These are phyloP conservation scores for Rhea pennata DNA, from an alignment of 2,113 vertebrate genomes.

Conservation along the genomic window DNA sequence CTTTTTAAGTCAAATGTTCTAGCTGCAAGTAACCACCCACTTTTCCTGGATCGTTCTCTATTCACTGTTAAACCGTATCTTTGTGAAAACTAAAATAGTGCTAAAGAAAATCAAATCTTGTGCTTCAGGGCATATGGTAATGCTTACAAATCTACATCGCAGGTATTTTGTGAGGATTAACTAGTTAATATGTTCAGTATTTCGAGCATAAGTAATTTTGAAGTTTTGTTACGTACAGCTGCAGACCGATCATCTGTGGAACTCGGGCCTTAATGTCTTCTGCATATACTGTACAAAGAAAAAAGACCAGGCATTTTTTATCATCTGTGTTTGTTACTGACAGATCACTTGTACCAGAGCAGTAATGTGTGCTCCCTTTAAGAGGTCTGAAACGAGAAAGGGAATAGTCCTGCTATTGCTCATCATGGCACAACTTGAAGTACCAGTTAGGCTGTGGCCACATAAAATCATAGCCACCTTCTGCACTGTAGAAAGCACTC, in stretches of 20 bases:
- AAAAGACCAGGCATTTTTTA: not conserved
- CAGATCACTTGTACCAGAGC: not conserved
- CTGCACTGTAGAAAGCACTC: not conserved
- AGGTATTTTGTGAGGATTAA: constrained; percentile 6
- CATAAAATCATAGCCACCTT: not conserved
- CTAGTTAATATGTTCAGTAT: constrained; percentile 7
- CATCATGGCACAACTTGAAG: not conserved
- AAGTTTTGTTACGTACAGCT: not conserved
- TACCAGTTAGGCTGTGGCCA: not conserved
- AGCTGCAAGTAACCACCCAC: not conserved
- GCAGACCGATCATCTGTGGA: not conserved
- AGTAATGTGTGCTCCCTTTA: not conserved
- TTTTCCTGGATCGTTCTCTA: not conserved
- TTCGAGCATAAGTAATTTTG: not conserved
- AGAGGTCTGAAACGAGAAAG: not conserved
- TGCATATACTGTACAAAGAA: not conserved
- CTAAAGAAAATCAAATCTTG: constrained; percentile 43
- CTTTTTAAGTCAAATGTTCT: not conserved
- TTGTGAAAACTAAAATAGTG: constrained; percentile 21
- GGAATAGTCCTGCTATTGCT: not conserved
- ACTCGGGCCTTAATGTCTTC: not conserved
- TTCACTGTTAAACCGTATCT: not conserved
- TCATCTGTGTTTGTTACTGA: not conserved
- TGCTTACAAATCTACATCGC: constrained; percentile 13
- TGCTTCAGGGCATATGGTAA: constrained; percentile 28